Percentiles rank a stretch among this genome's conserved stretches.
phyloP scores from a whole-genome alignment of 2,797 vertebrate species.

The Arnoldichthys spilopterus region DNA sequence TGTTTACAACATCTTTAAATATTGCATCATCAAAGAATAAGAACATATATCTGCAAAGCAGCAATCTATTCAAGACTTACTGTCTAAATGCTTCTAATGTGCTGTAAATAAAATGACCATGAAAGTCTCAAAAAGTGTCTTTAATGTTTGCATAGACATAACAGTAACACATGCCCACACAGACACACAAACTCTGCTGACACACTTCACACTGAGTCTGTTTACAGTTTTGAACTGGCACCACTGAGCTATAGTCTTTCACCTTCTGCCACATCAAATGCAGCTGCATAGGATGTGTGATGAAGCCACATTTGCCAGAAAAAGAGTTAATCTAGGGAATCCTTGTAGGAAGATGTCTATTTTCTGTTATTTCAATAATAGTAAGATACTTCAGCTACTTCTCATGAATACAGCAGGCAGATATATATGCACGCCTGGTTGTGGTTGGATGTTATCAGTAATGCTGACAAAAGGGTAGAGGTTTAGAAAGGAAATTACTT shows the following conservation, averaged over 20 bases:
- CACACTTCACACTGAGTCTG: not conserved
- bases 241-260: not conserved
- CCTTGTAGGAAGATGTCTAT: not conserved
- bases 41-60: not conserved
- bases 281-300: not conserved
- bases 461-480: not conserved
- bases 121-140: not conserved
- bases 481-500: not conserved
- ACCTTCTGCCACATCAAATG: slow-evolving; percentile 1
- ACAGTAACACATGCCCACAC: not conserved
- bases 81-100: not conserved
- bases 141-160: not conserved
- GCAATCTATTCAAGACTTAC: not conserved
- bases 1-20: not conserved
- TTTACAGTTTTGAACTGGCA: not conserved
- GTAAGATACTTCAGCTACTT: not conserved
- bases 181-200: not conserved
- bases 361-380: slow-evolving; percentile 29
- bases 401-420: not conserved
- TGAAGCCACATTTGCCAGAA: not conserved
- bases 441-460: not conserved
- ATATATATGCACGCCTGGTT: not conserved
- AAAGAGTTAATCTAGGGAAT: not conserved
- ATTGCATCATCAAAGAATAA: not conserved
- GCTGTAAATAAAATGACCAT: not conserved